These are phyloP conservation scores for Apantesis nais DNA, from an alignment of 2,888 invertebrate species.

Conservation along the genomic window DNA sequence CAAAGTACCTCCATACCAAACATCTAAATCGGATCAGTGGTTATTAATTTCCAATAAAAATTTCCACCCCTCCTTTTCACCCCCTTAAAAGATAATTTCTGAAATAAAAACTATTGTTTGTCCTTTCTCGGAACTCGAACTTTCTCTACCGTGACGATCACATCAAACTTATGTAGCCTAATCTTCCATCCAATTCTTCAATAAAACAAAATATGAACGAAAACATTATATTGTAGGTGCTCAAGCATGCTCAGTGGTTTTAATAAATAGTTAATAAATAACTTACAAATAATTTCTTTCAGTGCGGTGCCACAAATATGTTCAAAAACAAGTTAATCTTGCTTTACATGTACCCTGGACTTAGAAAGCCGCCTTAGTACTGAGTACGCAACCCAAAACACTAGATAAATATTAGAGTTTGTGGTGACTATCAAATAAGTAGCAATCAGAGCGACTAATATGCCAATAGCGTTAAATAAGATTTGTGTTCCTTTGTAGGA, in stretches of 20 bases:
- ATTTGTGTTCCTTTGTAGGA: conserved; percentile 41
- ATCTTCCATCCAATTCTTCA: conserved; percentile 9
- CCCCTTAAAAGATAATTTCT: too few relatives aligned
- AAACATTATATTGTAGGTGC: conserved; percentile 43
- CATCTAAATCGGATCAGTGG: too few relatives aligned
- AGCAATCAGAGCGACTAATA: conserved; percentile 69
- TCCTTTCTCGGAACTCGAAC: too few relatives aligned
- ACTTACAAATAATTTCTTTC: conserved; percentile 20
- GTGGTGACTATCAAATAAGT: conserved; percentile 71
- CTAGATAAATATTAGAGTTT: conserved; percentile 72
- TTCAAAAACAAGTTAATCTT: conserved; percentile 44
- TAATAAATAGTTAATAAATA: conserved; percentile 50
- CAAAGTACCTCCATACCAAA: too few relatives aligned
- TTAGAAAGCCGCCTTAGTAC: conserved; percentile 68
- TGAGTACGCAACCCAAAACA: conserved; percentile 77
- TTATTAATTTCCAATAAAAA: too few relatives aligned
- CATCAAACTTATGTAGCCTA: too few relatives aligned
- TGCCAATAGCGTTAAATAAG: conserved; percentile 65
- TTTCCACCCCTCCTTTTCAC: too few relatives aligned
- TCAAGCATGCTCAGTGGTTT: conserved; percentile 36
- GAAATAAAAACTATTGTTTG: too few relatives aligned
- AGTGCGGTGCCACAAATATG: conserved; percentile 25
- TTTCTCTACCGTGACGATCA: too few relatives aligned
- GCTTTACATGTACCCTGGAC: conserved; percentile 57
- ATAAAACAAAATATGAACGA: conserved; percentile 32